Evolutionary conservation across 1,140 invertebrate species (phyloP), one percentile per base, ranked within the genome.

Genomic region (Araneus ventricosus): DNA sequence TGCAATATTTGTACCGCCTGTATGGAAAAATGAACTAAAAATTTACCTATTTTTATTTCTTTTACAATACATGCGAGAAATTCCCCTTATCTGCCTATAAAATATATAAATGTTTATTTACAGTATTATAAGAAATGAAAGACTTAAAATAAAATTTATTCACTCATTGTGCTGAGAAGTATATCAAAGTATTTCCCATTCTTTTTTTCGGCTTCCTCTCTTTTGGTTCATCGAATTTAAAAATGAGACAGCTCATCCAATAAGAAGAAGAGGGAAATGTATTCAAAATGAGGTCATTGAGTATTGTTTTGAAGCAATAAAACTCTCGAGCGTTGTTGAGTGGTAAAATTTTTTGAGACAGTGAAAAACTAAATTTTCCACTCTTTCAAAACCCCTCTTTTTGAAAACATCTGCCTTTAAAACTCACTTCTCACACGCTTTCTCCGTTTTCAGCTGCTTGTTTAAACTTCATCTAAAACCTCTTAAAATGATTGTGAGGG

Each of bases 361-460:
- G 88, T 37, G 30, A 52, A 89, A 79, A 57, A 27, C 37, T 34
- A 34, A 34, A 75, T 75, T 30, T 75, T 75, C 34, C 70, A 30
- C 70, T 34, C 34, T 75, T 75, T 79, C 27, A 39, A n/a, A 20
- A 7, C 30, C 30, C 61, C 89, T n/a, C 87, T 27, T 80, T 80
- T 41, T 80, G 20, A 24, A 84, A 91, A 84, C 90, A 92, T 84
- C 90, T 92, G 90, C 82, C 80, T 86, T 45, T 22, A 63, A 10
- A 67, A 61, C 57, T 37, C 52, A 57, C 41, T 92, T 92, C 90
- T 92, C 90, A 86, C 79, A 86, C 41, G 27, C 79, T 37, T 80
- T 70, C 39, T 79, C 75, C 30, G 34, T 80, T n/a, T 85, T 92
- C 90, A 86, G 80, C 61, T 92, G 90, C 90, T 92, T 92, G 90